Evolutionary conservation across 64 coral and sea anemone species (phyloP).

Genomic region (Actinia tenebrosa): DNA sequence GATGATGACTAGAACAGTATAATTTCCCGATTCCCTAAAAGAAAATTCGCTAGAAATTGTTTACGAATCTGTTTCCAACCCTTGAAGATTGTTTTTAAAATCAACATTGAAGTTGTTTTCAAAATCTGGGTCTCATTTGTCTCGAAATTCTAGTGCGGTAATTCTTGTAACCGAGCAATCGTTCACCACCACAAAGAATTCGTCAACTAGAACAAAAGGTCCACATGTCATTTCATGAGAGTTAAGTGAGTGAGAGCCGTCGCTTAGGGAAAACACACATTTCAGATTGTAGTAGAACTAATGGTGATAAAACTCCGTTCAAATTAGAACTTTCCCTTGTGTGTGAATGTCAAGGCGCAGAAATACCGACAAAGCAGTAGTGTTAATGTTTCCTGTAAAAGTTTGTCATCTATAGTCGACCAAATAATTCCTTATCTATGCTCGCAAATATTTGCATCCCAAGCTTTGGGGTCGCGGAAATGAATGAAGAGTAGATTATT

Average conservation of each 20-base stretch:
- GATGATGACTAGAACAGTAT: background rate
- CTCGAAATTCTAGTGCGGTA: background rate
- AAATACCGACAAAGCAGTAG: slow-evolving; percentile 11
- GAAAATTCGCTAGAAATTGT: background rate
- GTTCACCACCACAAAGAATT: slow-evolving; percentile 3
- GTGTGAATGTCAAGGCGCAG: background rate
- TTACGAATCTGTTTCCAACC: background rate
- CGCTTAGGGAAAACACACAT: slow-evolving; percentile 21
- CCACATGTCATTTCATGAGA: slow-evolving; percentile 21
- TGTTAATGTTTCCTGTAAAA: slow-evolving; percentile 26
- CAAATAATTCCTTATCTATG: slow-evolving; percentile 21
- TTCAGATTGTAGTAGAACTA: slow-evolving; percentile 10
- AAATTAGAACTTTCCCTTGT: slow-evolving; percentile 2
- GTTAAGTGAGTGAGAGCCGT: background rate
- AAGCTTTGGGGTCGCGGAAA: slow-evolving; percentile 9
- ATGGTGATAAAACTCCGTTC: slow-evolving; percentile 13
- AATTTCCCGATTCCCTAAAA: background rate
- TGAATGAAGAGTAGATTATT: slow-evolving; percentile 27
- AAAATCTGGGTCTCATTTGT: background rate
- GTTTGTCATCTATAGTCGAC: slow-evolving; percentile 17
- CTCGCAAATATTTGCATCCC: slow-evolving; percentile 23
- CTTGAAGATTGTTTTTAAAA: slow-evolving; percentile 12
- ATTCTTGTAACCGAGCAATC: slow-evolving; percentile 9
- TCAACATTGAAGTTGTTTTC: slow-evolving; percentile 3
- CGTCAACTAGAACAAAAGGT: background rate